A percentile compares a stretch with the other conserved stretches of the same genome.
Evolutionary conservation across 2,888 invertebrate species (phyloP).

Genomic region (Meloe dianella): DNA sequence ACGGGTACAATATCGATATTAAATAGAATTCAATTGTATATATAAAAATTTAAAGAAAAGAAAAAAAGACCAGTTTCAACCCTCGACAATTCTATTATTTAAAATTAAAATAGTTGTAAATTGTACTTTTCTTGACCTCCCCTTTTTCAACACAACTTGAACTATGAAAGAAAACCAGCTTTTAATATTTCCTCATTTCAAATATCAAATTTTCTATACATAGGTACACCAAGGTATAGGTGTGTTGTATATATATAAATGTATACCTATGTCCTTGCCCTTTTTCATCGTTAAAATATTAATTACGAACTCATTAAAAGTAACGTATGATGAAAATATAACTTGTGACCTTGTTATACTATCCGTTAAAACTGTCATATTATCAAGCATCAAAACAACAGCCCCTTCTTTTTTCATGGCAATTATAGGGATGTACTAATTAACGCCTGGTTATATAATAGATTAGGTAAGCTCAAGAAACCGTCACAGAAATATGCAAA

Average conservation of each 20-base stretch:
- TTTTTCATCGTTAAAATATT: background rate
- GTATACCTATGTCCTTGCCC: background rate
- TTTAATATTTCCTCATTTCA: background rate
- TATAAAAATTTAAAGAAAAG: no score
- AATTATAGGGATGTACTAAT: slow-evolving; percentile 2
- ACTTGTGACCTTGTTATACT: slow-evolving; percentile 31
- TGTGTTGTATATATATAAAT: no score
- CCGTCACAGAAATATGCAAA: slow-evolving; percentile 7
- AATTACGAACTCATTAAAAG: slow-evolving; percentile 23
- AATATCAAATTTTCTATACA: background rate
- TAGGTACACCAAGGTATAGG: no score
- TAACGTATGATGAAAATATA: slow-evolving; percentile 31
- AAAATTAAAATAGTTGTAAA: background rate
- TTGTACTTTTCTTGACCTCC: slow-evolving; percentile 3
- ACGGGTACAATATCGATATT: slow-evolving; percentile 3
- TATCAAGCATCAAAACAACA: background rate
- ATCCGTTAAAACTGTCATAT: slow-evolving; percentile 23
- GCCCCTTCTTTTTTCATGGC: background rate
- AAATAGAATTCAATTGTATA: background rate
- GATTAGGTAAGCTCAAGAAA: background rate
- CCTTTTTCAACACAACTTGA: background rate
- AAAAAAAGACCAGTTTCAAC: background rate
- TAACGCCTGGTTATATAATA: background rate
- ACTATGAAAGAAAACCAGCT: background rate
- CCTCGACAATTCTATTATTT: background rate